phyloP scores from a whole-genome alignment of 2,113 vertebrate species.

The Aldabrachelys gigantea region DNA sequence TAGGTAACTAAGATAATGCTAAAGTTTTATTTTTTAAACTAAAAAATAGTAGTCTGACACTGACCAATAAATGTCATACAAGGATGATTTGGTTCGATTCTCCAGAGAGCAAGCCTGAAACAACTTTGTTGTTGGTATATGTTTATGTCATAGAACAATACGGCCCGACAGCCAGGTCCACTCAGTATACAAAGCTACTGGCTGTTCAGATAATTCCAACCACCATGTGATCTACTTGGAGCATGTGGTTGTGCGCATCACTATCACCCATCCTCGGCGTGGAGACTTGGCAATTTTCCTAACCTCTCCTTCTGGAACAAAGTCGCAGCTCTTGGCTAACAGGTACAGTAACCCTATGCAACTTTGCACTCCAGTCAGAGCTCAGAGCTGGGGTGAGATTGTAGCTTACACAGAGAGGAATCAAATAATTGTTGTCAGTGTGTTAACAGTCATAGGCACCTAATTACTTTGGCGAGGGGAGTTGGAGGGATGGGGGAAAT shows the following conservation, averaged over 20 bases:
- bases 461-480: neutral
- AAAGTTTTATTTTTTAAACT: neutral
- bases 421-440: neutral
- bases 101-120: neutral
- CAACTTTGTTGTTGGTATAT: neutral
- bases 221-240: slow-evolving; percentile 97
- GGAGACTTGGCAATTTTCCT: slow-evolving; percentile 98
- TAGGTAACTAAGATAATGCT: slow-evolving; percentile 36
- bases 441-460: neutral
- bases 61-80: neutral
- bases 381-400: neutral
- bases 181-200: slow-evolving; percentile 97
- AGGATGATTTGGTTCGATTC: neutral
- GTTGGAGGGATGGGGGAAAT: neutral
- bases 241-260: slow-evolving; percentile 95
- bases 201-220: slow-evolving; percentile 93
- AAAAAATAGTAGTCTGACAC: neutral
- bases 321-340: slow-evolving; percentile 97
- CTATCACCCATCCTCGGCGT: slow-evolving; percentile 94
- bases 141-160: slow-evolving; percentile 87
- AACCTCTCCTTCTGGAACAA: slow-evolving; percentile 97
- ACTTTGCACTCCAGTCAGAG: neutral
- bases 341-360: slow-evolving; percentile 80
- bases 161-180: slow-evolving; percentile 94
- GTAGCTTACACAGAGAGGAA: neutral